phyloP scores from a whole-genome alignment of 2,888 invertebrate species.

The Theretra japonica region DNA sequence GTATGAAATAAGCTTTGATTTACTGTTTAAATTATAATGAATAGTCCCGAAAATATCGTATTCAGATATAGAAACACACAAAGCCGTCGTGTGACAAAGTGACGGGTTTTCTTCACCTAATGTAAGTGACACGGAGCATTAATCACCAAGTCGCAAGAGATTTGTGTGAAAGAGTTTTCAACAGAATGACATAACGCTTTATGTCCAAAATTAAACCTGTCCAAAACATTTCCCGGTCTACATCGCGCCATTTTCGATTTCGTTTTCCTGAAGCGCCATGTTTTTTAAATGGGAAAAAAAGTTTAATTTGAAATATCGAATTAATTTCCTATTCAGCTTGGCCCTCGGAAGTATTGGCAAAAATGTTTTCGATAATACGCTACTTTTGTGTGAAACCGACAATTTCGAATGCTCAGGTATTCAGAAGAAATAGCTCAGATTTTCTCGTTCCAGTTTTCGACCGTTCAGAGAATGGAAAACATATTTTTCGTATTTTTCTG shows the following conservation, averaged over 20 bases:
- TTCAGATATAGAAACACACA: constrained; percentile 25
- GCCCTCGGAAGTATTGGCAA: constrained; percentile 16
- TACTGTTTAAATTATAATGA: neutral
- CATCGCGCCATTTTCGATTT: constrained; percentile 41
- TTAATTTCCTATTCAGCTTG: constrained; percentile 30
- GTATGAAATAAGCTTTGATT: neutral
- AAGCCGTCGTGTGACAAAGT: constrained; percentile 24
- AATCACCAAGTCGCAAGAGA: constrained; percentile 46
- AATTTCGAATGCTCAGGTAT: neutral
- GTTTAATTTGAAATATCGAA: constrained; percentile 36
- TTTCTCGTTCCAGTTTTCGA: constrained; percentile 8
- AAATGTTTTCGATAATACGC: constrained; percentile 24
- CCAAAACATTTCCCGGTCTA: constrained; percentile 45
- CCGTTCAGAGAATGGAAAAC: constrained; percentile 10
- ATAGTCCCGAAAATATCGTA: constrained; percentile 21
- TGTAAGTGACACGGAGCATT: constrained; percentile 44
- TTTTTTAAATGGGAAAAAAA: constrained; percentile 34
- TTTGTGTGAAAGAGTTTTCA: constrained; percentile 43
- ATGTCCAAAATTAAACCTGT: constrained; percentile 49
- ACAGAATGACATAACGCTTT: constrained; percentile 44
- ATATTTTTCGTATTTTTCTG: constrained; percentile 4
- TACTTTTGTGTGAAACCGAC: constrained; percentile 25
- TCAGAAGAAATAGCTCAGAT: constrained; percentile 14
- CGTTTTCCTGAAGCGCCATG: constrained; percentile 30
- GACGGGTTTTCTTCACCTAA: constrained; percentile 41